A percentile compares a stretch with the other conserved stretches of the same genome.
phyloP scores from a whole-genome alignment of 2,888 invertebrate genomes.

The Patella depressa region DNA sequence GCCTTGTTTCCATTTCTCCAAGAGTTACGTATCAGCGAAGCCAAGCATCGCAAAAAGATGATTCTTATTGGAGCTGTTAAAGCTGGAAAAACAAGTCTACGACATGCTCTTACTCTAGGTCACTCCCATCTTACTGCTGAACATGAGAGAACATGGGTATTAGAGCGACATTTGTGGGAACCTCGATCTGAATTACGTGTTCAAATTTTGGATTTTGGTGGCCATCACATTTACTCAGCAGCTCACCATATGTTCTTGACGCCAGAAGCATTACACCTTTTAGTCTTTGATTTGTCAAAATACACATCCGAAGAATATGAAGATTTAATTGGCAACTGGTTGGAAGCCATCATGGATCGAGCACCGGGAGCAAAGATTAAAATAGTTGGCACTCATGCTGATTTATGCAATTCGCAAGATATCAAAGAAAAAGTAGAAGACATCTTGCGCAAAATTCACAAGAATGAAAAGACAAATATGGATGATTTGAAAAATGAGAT shows the following conservation, averaged over 20 bases:
- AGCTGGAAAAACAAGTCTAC: slow-evolving; percentile 63
- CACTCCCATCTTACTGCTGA: slow-evolving; percentile 56
- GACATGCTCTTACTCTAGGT: slow-evolving; percentile 58
- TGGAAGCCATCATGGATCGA: slow-evolving; percentile 61
- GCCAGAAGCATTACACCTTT: slow-evolving; percentile 60
- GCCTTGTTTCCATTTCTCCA: slow-evolving; percentile 53
- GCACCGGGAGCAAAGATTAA: slow-evolving; percentile 60
- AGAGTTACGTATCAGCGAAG: slow-evolving; percentile 57
- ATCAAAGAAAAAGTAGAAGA: slow-evolving; percentile 46
- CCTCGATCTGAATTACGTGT: slow-evolving; percentile 59
- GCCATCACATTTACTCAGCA: slow-evolving; percentile 66
- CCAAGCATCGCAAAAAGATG: slow-evolving; percentile 61
- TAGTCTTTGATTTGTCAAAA: slow-evolving; percentile 59
- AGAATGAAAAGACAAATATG: slow-evolving; percentile 52
- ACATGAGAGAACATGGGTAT: slow-evolving; percentile 64
- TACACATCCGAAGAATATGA: slow-evolving; percentile 50
- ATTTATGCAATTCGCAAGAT: slow-evolving; percentile 51
- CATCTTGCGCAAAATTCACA: slow-evolving; percentile 52
- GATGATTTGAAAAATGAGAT: slow-evolving; percentile 41
- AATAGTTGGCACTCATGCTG: slow-evolving; percentile 61
- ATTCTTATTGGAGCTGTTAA: slow-evolving; percentile 62
- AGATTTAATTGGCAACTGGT: slow-evolving; percentile 57
- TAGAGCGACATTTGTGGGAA: slow-evolving; percentile 65
- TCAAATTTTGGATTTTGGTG: slow-evolving; percentile 63
- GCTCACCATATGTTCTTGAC: slow-evolving; percentile 65